A percentile compares a stretch with the other conserved stretches of the same genome.
phyloP scores from a whole-genome alignment of 2,888 invertebrate species.

The Conus canariensis region DNA sequence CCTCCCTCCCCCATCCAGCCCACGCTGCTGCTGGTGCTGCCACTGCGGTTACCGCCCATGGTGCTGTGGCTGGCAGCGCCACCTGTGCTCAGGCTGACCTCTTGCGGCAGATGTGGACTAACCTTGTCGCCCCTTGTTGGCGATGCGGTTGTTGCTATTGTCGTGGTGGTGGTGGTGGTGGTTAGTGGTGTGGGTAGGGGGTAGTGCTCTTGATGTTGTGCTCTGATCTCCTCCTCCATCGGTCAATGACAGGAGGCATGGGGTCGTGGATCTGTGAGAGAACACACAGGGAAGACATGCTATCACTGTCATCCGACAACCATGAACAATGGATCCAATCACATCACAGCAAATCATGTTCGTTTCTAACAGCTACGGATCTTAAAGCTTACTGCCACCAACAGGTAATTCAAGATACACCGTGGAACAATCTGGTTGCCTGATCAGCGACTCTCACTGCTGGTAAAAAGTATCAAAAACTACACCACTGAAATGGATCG shows the following conservation, averaged over 20 bases:
- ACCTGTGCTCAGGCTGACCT: not conserved
- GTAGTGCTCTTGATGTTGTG: slow-evolving; percentile 14
- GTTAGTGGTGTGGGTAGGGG: not conserved
- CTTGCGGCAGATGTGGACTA: not conserved
- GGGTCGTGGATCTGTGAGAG: not conserved
- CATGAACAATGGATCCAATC: not conserved
- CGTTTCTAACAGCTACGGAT: not conserved
- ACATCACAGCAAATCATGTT: not conserved
- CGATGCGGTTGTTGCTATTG: not conserved
- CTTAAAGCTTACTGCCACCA: no score
- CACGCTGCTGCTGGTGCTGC: slow-evolving; percentile 14
- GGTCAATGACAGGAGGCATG: not conserved
- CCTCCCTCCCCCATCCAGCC: not conserved
- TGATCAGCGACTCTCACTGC: no score
- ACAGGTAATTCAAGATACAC: no score
- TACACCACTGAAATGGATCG: no score
- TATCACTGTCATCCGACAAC: not conserved
- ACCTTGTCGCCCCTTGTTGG: not conserved
- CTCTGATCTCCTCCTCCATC: slow-evolving; percentile 36
- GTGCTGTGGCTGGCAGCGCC: not conserved
- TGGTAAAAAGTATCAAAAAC: no score
- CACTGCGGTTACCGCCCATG: slow-evolving; percentile 8
- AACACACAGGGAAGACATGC: not conserved
- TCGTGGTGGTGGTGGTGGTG: not conserved
- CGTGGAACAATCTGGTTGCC: no score